Evolutionary conservation across 2,888 invertebrate species (phyloP).

Genomic region (Caenorhabditis sulstoni): DNA sequence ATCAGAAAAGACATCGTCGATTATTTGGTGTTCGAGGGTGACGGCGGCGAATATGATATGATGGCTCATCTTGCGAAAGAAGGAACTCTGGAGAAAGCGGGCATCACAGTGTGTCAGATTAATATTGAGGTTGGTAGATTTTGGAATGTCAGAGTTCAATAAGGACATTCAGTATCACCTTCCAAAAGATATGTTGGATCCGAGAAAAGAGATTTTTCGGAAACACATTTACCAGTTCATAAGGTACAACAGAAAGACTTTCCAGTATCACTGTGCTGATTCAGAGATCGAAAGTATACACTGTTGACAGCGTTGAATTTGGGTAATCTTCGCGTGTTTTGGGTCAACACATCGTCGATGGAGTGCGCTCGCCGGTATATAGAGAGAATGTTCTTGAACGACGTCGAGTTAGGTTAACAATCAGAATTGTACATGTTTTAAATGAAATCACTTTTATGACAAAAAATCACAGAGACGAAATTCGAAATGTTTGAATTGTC

Average conservation of each 20-base stretch:
- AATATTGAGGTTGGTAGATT: constrained; percentile 48
- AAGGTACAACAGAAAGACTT: constrained; percentile 4
- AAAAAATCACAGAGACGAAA: background rate
- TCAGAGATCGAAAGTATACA: constrained; percentile 48
- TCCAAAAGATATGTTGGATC: constrained; percentile 39
- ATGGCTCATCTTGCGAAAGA: constrained; percentile 45
- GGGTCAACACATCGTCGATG: constrained; percentile 55
- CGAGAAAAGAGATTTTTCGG: constrained; percentile 39
- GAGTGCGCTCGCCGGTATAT: constrained; percentile 49
- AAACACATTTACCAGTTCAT: constrained; percentile 46
- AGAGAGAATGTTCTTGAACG: constrained; percentile 44
- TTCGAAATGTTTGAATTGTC: no score
- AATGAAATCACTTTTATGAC: background rate
- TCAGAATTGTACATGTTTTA: background rate
- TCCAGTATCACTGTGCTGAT: background rate
- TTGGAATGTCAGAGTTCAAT: no score
- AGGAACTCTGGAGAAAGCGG: constrained; percentile 46
- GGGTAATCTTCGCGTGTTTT: constrained; percentile 39
- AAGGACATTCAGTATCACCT: constrained; percentile 46
- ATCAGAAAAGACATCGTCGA: constrained; percentile 44
- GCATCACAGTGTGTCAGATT: constrained; percentile 53
- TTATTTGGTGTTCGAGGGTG: constrained; percentile 48
- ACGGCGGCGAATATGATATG: constrained; percentile 54
- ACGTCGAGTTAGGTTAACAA: constrained; percentile 32
- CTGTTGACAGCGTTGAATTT: constrained; percentile 32